phyloP scores from a whole-genome alignment of 2,113 vertebrate species.

The Archilochus colubris region DNA sequence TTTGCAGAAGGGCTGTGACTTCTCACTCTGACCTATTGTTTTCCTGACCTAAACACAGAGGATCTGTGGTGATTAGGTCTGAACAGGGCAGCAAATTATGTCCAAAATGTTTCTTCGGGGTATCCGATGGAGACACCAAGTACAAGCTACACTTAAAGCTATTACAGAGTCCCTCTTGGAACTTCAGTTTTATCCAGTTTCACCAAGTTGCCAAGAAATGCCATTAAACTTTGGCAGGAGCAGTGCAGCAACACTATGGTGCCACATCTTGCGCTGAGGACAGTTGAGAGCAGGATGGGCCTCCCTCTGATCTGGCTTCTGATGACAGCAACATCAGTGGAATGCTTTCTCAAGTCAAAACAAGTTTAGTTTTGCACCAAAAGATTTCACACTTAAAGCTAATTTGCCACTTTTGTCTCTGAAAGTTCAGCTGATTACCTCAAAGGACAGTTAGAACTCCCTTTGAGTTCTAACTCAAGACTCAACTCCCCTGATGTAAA shows the following conservation, averaged over 20 bases:
- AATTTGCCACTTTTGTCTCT: not conserved
- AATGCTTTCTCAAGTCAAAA: not conserved
- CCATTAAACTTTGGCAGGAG: conserved; percentile 58
- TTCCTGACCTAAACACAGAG: not conserved
- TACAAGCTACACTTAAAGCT: conserved; percentile 28
- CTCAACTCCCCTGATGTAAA: not conserved
- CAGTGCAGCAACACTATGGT: not conserved
- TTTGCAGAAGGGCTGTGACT: conserved; percentile 19
- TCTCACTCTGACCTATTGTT: not conserved
- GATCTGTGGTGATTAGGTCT: not conserved
- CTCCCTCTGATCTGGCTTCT: not conserved
- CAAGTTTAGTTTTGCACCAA: not conserved
- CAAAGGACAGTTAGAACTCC: not conserved
- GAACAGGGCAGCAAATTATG: not conserved
- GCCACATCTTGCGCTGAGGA: not conserved
- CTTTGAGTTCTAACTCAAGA: too few species aligned
- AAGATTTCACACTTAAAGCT: not conserved
- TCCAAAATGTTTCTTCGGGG: conserved; percentile 25
- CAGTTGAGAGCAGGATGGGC: not conserved
- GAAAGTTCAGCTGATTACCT: not conserved
- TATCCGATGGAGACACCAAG: conserved; percentile 47
- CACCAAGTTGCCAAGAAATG: conserved; percentile 51
- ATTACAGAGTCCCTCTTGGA: not conserved
- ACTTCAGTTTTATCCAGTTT: conserved; percentile 45
- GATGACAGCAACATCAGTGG: not conserved